Evolutionary conservation across 1,140 invertebrate species (phyloP).

Genomic region (Drosophila hydei): DNA sequence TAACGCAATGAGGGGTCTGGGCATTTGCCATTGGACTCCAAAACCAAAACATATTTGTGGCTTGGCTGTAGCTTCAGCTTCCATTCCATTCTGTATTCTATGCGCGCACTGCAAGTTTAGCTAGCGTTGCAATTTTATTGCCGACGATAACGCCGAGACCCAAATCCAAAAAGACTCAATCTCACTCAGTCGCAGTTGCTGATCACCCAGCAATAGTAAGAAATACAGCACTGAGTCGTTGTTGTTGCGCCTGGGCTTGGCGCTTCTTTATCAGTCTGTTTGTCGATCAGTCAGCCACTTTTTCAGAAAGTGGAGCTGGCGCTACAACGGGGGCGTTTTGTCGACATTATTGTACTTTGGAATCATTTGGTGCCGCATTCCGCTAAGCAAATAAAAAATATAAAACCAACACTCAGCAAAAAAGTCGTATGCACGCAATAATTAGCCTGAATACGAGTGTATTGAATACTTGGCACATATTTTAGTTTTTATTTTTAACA

Average conservation of each 20-base stretch:
- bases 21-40: slow-evolving; percentile 3
- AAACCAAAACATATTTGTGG: background rate
- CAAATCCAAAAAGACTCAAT: slow-evolving; percentile 57
- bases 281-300: slow-evolving; percentile 32
- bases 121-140: slow-evolving; percentile 56
- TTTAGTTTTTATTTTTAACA: too few species aligned
- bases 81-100: slow-evolving; percentile 44
- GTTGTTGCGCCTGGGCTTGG: slow-evolving; percentile 11
- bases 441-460: background rate
- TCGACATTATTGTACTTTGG: slow-evolving; percentile 61
- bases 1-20: slow-evolving; percentile 13
- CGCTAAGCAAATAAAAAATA: slow-evolving; percentile 22
- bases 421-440: background rate
- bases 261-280: slow-evolving; percentile 18
- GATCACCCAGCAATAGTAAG: slow-evolving; percentile 21
- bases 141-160: slow-evolving; percentile 68
- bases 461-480: too few species aligned
- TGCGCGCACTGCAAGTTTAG: slow-evolving; percentile 45
- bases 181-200: slow-evolving; percentile 16
- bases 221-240: background rate
- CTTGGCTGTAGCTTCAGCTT: background rate
- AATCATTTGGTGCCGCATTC: slow-evolving; percentile 52
- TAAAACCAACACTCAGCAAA: slow-evolving; percentile 1
- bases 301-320: slow-evolving; percentile 30
- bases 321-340: slow-evolving; percentile 36